Percentiles rank a stretch among this genome's conserved stretches.
Evolutionary conservation across 2,797 vertebrate genomes (phyloP).

Genomic region (Hippoglossus hippoglossus): DNA sequence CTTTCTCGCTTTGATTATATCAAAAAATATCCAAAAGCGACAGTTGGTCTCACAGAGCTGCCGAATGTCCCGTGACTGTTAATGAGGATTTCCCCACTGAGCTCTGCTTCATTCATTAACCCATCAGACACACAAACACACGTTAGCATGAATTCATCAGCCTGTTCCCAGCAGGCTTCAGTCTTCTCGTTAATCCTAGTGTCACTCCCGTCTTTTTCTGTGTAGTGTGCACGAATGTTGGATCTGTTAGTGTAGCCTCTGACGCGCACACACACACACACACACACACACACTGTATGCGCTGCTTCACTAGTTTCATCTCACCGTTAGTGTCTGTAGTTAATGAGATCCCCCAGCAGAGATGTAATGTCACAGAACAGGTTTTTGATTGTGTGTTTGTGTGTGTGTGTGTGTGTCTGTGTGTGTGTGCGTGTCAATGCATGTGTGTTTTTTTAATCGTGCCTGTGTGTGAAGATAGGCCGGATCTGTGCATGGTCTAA

Average conservation of each 20-base stretch:
- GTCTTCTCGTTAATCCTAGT: slow-evolving; percentile 42
- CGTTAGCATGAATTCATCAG: slow-evolving; percentile 7
- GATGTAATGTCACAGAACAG: slow-evolving; percentile 43
- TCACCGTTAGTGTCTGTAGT: slow-evolving; percentile 43
- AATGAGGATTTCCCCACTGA: slow-evolving; percentile 2
- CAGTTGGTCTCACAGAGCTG: slow-evolving; percentile 10
- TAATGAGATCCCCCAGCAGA: slow-evolving; percentile 70
- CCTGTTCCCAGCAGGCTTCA: slow-evolving; percentile 39
- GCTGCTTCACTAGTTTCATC: slow-evolving; percentile 55
- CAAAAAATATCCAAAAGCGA: slow-evolving; percentile 22
- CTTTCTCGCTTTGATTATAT: slow-evolving; percentile 9
- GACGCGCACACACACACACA: slow-evolving; percentile 33
- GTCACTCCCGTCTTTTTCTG: slow-evolving; percentile 5
- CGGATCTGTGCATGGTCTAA: slow-evolving; percentile 48
- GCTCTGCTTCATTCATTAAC: slow-evolving; percentile 1
- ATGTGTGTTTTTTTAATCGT: slow-evolving; percentile 1
- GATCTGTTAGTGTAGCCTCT: slow-evolving; percentile 10
- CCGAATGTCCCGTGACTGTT: slow-evolving; percentile 14
- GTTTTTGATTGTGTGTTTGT: slow-evolving; percentile 17
- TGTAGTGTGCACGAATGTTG: neutral
- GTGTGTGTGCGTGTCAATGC: slow-evolving; percentile 8
- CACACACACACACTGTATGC: neutral
- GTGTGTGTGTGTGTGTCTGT: neutral
- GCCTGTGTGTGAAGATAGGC: slow-evolving; percentile 37
- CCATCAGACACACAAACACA: slow-evolving; percentile 15